Base-by-base conservation (phyloP, 2,113 vertebrate genomes). In the Amblyopsis rosae region DNA sequence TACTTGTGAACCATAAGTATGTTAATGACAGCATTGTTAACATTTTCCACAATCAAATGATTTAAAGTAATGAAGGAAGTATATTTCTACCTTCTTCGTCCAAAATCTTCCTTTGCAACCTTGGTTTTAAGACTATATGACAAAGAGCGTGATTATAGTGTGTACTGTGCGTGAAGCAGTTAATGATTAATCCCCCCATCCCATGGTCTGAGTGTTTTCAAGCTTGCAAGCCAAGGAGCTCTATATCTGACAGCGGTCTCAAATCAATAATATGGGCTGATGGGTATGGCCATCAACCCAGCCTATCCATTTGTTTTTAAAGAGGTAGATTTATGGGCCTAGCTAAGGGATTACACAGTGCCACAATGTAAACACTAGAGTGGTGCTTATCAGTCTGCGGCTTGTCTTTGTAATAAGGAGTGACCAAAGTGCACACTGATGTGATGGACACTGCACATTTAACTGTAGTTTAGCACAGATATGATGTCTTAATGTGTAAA, bases 151-250 rank as follows among this genome's bases (percentile, higher is more conserved):
- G 55, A 71, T 50, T 45, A 68, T 67, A 62, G 19, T 51, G 51
- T 74, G 56, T 77, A 41, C 35, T 41, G 66, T 75, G 35, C 65
- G 15, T 60, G 54, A 33, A 60, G 54, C 17, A 62, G 82, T 89
- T 88, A 89, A 91, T 91, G 70, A 81, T 86, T 87, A 88, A 90
- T 75, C 81, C 12, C 51, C 49, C 64, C 41, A 64, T 82, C 73
- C 64, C 72, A 72, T 73, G 81, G 84, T 54, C 69, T 72, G 79
- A 87, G 78, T 60, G 62, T 59, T 64, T 46, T 57, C 73, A 76
- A 76, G 53, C 80, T 79, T 78, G 65, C 79, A 49, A 70, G 79
- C 67, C 33, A 59, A 73, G 55, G 66, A 66, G 59, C 65, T 63
- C 35, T 19, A 3, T 9, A n/a, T 51, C 65, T 32, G 35, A 67